These are phyloP conservation scores for Hemithea aestivaria DNA, from an alignment of 2,888 invertebrate genomes.

Conservation along the genomic window DNA sequence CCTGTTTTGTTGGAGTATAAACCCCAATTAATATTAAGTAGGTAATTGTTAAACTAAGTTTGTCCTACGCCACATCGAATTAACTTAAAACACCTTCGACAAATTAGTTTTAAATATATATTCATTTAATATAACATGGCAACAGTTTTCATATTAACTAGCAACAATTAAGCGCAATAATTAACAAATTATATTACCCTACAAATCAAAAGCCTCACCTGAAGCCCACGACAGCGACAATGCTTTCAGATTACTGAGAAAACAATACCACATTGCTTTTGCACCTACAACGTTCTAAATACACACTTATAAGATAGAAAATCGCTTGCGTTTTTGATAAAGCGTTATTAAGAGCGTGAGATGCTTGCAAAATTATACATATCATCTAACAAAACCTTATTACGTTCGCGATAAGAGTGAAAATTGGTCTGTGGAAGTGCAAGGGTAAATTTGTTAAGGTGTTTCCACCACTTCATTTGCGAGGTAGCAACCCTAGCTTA, in stretches of 20 bases:
- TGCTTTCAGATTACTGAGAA: constrained; percentile 36
- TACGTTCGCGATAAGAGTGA: constrained; percentile 3
- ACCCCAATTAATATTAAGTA: no score
- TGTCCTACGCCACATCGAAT: no score
- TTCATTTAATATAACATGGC: no score
- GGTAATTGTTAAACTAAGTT: no score
- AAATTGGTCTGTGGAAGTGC: constrained; percentile 14
- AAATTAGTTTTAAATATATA: no score
- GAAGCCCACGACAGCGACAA: constrained; percentile 55
- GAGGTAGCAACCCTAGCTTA: constrained; percentile 73
- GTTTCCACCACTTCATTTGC: constrained; percentile 72
- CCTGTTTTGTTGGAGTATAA: no score
- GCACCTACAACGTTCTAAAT: background rate
- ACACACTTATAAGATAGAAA: background rate
- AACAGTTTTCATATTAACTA: constrained; percentile 36
- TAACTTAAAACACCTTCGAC: no score
- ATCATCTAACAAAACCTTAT: background rate
- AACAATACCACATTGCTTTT: constrained; percentile 19
- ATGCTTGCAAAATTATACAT: constrained; percentile 10
- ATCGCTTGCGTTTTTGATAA: constrained; percentile 1
- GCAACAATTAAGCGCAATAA: constrained; percentile 39
- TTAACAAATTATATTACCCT: constrained; percentile 40
- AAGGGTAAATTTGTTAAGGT: constrained; percentile 37
- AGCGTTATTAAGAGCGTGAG: constrained; percentile 2
- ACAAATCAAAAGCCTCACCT: constrained; percentile 64